Conservation (phyloP, 1,140 invertebrate species). For the Drosophila dunni region DNA sequence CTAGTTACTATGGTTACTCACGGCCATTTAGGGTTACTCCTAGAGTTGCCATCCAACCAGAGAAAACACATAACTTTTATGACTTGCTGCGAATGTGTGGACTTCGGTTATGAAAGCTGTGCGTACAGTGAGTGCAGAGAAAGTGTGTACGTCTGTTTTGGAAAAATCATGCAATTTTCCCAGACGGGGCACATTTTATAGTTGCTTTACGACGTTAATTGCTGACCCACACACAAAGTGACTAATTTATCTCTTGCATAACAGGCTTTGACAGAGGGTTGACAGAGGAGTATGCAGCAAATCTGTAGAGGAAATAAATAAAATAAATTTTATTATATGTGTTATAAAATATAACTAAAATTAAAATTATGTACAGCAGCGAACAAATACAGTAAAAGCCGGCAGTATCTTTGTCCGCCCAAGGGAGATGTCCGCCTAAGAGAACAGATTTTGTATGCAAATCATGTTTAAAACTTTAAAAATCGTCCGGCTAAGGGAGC, state of each 20-base stretch:
- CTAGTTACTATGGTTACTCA: background rate
- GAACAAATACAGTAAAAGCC: no score
- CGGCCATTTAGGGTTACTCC: background rate
- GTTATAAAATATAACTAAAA: no score
- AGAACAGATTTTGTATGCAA: no score
- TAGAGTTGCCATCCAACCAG: constrained; percentile 14
- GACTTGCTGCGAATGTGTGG: constrained; percentile 14
- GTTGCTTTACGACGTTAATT: constrained; percentile 59
- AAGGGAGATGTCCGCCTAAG: no score
- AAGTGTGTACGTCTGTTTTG: background rate
- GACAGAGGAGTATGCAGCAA: background rate
- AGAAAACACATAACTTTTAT: constrained; percentile 8
- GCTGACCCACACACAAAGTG: constrained; percentile 73
- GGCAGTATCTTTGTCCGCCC: no score
- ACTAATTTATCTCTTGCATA: constrained; percentile 54
- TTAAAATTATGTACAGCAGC: no score
- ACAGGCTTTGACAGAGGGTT: constrained; percentile 22
- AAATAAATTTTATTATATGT: no score
- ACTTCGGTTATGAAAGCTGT: background rate
- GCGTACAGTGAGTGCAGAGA: background rate
- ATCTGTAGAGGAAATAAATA: no score
- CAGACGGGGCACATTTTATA: constrained; percentile 30
- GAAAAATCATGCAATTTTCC: constrained; percentile 26
- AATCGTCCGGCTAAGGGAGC: no score
- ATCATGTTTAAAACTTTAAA: no score